phyloP scores from a whole-genome alignment of 2,888 invertebrate species.

The Helicoverpa assulta region DNA sequence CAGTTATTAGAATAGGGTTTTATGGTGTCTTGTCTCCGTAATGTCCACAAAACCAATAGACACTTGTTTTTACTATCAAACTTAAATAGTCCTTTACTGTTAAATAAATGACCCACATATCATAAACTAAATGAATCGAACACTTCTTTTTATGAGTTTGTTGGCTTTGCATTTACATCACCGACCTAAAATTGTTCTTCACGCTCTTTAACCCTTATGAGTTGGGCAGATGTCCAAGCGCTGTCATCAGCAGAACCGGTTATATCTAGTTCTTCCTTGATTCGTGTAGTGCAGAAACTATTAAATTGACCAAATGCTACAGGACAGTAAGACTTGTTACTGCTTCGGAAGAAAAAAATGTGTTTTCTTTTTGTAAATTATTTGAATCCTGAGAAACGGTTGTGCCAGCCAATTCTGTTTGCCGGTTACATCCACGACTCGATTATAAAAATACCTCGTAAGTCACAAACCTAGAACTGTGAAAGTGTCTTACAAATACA shows the following conservation, averaged over 20 bases:
- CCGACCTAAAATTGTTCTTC: slow-evolving; percentile 39
- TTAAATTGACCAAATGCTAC: neutral
- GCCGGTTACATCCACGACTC: neutral
- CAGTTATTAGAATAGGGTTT: no score
- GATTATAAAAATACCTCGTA: neutral
- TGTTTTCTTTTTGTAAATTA: no score
- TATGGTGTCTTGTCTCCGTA: no score
- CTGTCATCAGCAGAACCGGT: slow-evolving; percentile 12
- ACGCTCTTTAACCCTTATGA: slow-evolving; percentile 50
- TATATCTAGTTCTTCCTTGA: slow-evolving; percentile 1
- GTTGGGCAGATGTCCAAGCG: slow-evolving; percentile 49
- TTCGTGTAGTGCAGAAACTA: slow-evolving; percentile 4
- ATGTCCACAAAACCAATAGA: no score
- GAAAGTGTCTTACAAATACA: slow-evolving; percentile 29
- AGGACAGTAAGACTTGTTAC: no score
- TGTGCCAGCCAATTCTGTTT: neutral
- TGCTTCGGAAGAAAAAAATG: no score
- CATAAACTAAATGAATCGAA: slow-evolving; percentile 25
- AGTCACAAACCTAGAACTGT: slow-evolving; percentile 3
- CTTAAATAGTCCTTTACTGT: no score
- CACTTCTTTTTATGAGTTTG: slow-evolving; percentile 45
- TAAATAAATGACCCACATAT: slow-evolving; percentile 28
- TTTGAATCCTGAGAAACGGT: neutral
- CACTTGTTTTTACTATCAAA: no score
- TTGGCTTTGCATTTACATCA: slow-evolving; percentile 44